Conservation (phyloP, 2,888 invertebrate species). For the Phaedon cochleariae region DNA sequence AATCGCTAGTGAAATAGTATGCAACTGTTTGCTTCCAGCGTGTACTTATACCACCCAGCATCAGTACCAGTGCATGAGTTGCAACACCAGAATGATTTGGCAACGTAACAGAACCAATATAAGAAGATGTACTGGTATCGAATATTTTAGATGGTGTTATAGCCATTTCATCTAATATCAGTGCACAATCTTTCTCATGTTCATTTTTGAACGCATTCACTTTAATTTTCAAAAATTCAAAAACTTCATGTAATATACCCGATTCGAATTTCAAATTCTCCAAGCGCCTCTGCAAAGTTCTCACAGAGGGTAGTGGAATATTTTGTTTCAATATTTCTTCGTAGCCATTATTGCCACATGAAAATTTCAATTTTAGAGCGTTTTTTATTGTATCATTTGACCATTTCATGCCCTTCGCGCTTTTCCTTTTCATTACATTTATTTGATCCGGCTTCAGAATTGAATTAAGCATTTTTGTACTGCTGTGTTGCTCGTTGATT, state of each 20-base stretch:
- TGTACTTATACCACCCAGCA: constrained; percentile 44
- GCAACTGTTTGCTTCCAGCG: constrained; percentile 49
- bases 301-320: constrained; percentile 36
- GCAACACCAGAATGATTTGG: constrained; percentile 38
- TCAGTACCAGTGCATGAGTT: constrained; percentile 46
- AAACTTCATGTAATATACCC: constrained; percentile 37
- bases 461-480: neutral
- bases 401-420: constrained; percentile 30
- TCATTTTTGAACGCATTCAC: constrained; percentile 18
- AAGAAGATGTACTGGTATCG: constrained; percentile 23
- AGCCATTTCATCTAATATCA: constrained; percentile 41
- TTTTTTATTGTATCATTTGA: constrained; percentile 30
- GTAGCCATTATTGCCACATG: constrained; percentile 34
- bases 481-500: neutral
- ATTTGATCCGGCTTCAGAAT: neutral
- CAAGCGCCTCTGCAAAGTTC: constrained; percentile 36
- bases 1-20: constrained; percentile 45
- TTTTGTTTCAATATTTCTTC: constrained; percentile 34
- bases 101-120: constrained; percentile 26
- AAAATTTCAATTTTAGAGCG: constrained; percentile 33
- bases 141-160: constrained; percentile 25
- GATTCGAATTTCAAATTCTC: constrained; percentile 36
- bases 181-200: constrained; percentile 29
- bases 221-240: constrained; percentile 33
- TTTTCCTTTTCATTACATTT: neutral